phyloP scores from a whole-genome alignment of 2,888 invertebrate genomes.

The Tetranychus piercei region DNA sequence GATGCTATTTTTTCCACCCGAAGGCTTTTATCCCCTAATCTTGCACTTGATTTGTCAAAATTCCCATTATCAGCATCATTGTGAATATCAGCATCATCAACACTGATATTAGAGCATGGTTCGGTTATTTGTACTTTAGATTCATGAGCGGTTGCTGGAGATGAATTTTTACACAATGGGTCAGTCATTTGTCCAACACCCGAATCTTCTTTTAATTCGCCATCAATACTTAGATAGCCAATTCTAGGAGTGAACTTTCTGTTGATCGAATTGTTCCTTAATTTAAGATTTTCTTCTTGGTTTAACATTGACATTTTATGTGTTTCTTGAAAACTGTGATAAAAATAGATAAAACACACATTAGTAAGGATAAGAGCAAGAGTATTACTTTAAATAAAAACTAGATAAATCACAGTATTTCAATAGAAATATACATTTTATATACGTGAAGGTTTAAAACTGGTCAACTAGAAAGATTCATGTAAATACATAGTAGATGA shows the following conservation, averaged over 20 bases:
- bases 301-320: neutral
- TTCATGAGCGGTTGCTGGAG: neutral
- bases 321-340: neutral
- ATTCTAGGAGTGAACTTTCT: neutral
- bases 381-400: neutral
- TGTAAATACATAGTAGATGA: neutral
- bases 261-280: neutral
- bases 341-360: neutral
- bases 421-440: neutral
- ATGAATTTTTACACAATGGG: no score
- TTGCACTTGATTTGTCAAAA: neutral
- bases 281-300: neutral
- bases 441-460: neutral
- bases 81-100: neutral
- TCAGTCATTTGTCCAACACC: no score
- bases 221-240: neutral
- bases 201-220: no score
- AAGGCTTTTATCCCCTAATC: neutral
- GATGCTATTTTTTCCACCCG: neutral
- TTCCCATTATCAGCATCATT: neutral
- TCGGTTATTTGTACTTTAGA: neutral
- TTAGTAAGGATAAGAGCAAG: neutral
- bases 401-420: neutral
- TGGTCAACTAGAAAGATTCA: neutral
- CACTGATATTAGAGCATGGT: neutral